Base-by-base conservation (phyloP, 2,113 vertebrate genomes). In the Cygnus buccinator region DNA sequence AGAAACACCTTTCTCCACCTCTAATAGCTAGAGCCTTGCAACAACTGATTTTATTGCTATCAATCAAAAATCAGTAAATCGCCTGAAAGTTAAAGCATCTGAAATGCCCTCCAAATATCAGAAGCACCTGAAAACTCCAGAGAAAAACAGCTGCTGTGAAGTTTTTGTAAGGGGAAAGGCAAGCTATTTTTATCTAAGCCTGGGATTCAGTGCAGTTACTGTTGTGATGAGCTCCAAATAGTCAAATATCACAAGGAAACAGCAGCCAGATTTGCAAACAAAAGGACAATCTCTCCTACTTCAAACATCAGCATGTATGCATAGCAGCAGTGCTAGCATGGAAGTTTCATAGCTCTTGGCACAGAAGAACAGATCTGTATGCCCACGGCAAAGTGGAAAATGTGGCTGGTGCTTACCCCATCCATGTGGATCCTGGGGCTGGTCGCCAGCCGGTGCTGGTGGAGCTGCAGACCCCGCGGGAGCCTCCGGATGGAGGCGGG, bases 391-490 rank as follows among this genome's bases (percentile, higher is more conserved):
- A 73, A 86, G 10, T 16, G 54, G 90, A 71, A 73, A 95, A 95
- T 3, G 26, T 6, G 70, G 16, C 46, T 11, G n/a, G 33, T 84
- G 80, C 98, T 99, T 98, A 98, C 98, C 98, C 98, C 98, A 46
- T 98, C 98, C 97, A 94, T 92, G 94, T 97, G 97, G 91, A 95
- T 95, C 93, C 97, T 96, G 89, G 97, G 92, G 5, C 87, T 98
- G 41, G 98, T 97, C 4, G 94, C 96, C 87, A 98, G 97, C 57
- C 97, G 98, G 94, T 97, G 97, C 67, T 97, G 97, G 62, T 96
- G 95, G 29, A 96, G 88, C 31, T 98, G 98, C 33, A 97, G 93
- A 72, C 95, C 97, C 87, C 97, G 95, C 83, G 97, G 96, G 8
- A 98, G 90, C 48, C 94, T 98, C 89, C 95, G 92, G 86, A 97